These are phyloP conservation scores for Ochotona princeps DNA, from an alignment of 2,113 vertebrate genomes.

Conservation along the genomic window DNA sequence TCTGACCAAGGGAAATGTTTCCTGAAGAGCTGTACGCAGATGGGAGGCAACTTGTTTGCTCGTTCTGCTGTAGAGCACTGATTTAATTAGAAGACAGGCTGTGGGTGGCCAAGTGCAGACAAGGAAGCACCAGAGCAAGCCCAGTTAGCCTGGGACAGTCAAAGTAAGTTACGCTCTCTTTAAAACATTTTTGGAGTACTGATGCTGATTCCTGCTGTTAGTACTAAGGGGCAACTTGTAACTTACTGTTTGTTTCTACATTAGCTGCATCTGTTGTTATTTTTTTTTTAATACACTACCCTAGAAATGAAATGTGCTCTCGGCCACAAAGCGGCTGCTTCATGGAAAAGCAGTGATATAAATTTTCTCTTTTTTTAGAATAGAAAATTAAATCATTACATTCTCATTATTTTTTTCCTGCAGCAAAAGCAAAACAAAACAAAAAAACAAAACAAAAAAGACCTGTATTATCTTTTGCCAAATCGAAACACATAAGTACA, in stretches of 20 bases:
- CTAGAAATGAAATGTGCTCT: conserved; percentile 17
- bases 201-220: conserved; percentile 75
- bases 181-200: conserved; percentile 67
- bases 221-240: conserved; percentile 71
- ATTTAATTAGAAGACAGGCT: conserved; percentile 82
- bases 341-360: conserved; percentile 50
- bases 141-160: conserved; percentile 78
- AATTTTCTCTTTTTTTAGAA: neutral
- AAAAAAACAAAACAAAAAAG: too few species aligned
- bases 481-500: conserved; percentile 40
- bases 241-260: conserved; percentile 70
- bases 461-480: conserved; percentile 24
- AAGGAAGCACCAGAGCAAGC: conserved; percentile 79
- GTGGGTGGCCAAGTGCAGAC: conserved; percentile 79
- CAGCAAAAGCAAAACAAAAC: too few species aligned
- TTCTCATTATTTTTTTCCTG: conserved; percentile 35
- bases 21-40: conserved; percentile 77
- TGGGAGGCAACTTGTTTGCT: conserved; percentile 79
- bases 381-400: conserved; percentile 41
- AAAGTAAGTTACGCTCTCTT: conserved; percentile 79
- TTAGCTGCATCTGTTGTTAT: conserved; percentile 58
- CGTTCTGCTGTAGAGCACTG: conserved; percentile 78
- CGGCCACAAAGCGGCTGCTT: conserved; percentile 51
- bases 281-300: neutral
- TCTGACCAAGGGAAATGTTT: conserved; percentile 79